Percentiles rank a stretch among this genome's conserved stretches.
phyloP scores from a whole-genome alignment of 37 sponge, comb jelly and placozoan genomes.

The Lycopodina hypogea region DNA sequence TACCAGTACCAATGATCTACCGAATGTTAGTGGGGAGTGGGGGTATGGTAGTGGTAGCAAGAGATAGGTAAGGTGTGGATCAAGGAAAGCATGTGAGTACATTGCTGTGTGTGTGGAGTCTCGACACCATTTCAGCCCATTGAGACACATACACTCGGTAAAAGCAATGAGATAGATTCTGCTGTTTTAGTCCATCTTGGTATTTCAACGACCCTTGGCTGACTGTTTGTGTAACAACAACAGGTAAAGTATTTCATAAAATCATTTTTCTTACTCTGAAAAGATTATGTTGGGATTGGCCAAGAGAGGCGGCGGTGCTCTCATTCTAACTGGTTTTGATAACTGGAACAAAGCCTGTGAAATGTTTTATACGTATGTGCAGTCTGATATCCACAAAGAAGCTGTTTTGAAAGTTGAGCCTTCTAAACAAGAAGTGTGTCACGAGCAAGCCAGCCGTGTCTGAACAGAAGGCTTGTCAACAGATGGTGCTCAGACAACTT shows the following conservation, averaged over 20 bases:
- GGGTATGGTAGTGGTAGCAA: too few species aligned
- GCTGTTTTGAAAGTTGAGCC: conserved; percentile 21
- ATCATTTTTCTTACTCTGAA: conserved; percentile 4
- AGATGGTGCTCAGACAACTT: conserved; percentile 7
- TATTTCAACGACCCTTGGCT: conserved; percentile 11
- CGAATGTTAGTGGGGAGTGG: too few species aligned
- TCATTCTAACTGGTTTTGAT: conserved; percentile 20
- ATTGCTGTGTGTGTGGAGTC: not conserved
- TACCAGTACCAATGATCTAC: too few species aligned
- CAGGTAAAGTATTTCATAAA: conserved; percentile 12
- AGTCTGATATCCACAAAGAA: conserved; percentile 33
- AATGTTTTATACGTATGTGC: conserved; percentile 9
- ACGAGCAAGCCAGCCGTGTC: not conserved
- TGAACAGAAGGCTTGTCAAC: conserved; percentile 2
- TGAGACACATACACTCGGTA: not conserved
- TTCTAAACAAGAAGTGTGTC: conserved; percentile 9
- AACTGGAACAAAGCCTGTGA: conserved; percentile 40
- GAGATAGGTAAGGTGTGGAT: too few species aligned
- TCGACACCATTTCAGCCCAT: not conserved
- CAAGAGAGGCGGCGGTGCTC: conserved; percentile 18
- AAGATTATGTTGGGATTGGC: not conserved
- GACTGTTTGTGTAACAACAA: conserved; percentile 9
- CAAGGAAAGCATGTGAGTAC: not conserved
- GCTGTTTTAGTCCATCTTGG: not conserved
- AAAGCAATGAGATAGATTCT: not conserved